Conservation (phyloP, 2,888 invertebrate genomes). For the Melinaea menophilus region DNA sequence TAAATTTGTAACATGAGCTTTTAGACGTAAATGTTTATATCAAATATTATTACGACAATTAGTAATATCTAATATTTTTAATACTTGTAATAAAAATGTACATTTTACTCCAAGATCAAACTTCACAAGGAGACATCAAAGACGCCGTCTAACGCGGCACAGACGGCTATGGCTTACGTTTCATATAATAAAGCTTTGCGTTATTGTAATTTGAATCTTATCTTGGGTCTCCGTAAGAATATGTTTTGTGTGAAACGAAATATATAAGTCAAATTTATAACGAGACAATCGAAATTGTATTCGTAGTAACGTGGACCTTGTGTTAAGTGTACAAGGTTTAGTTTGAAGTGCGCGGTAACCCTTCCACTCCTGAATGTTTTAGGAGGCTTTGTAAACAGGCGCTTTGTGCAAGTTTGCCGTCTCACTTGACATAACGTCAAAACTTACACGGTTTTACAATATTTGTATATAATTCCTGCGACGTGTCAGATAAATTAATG, state of each 20-base stretch:
- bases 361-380: conserved; percentile 14
- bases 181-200: not conserved
- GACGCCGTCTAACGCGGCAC: not conserved
- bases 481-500: conserved; percentile 1
- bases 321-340: not conserved
- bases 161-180: not conserved
- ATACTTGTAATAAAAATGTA: not conserved
- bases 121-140: conserved; percentile 3
- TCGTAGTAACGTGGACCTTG: not conserved
- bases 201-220: conserved; percentile 3
- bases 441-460: conserved; percentile 17
- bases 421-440: conserved; percentile 17
- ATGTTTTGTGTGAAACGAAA: conserved; percentile 1
- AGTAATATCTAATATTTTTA: too few species aligned
- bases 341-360: not conserved
- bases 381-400: conserved; percentile 15
- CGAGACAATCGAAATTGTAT: not conserved
- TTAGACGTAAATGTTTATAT: too few species aligned
- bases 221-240: not conserved
- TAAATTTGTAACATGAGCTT: too few species aligned
- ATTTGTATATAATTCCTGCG: conserved; percentile 7
- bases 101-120: not conserved
- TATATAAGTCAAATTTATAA: conserved; percentile 3
- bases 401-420: conserved; percentile 16
- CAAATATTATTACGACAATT: too few species aligned